phyloP scores from a whole-genome alignment of 2,888 invertebrate species.

The Ramazzottius varieornatus region DNA sequence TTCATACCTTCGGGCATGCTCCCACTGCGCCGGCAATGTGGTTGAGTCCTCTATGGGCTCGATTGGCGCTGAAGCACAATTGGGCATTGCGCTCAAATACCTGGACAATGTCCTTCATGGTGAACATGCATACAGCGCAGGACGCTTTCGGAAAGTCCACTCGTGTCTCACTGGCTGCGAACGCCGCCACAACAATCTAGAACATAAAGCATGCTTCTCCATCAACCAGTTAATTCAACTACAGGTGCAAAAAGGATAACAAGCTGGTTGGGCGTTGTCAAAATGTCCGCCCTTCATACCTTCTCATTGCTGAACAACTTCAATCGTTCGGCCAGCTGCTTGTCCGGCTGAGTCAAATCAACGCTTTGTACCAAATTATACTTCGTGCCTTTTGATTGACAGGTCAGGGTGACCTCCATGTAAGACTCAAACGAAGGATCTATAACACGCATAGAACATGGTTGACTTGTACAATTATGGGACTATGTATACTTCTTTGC shows the following conservation, averaged over 20 bases:
- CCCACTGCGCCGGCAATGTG: neutral
- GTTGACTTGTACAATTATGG: too few species aligned
- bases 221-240: neutral
- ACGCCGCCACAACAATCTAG: slow-evolving; percentile 1
- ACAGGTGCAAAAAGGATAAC: neutral
- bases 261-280: neutral
- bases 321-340: neutral
- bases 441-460: too few species aligned
- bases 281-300: neutral
- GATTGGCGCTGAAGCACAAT: slow-evolving; percentile 1
- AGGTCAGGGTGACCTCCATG: slow-evolving; percentile 3
- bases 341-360: neutral
- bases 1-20: neutral
- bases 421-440: neutral
- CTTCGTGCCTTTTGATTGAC: neutral
- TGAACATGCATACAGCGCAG: neutral
- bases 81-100: neutral
- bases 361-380: neutral
- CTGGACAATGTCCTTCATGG: neutral
- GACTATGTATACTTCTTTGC: too few species aligned
- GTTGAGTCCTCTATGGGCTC: neutral
- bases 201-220: neutral
- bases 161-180: neutral
- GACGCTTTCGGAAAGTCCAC: neutral
- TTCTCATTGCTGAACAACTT: neutral